Percentiles rank a stretch among this genome's conserved stretches.
Conservation (phyloP, 1,140 invertebrate species). For the Propsilocerus akamusi region DNA sequence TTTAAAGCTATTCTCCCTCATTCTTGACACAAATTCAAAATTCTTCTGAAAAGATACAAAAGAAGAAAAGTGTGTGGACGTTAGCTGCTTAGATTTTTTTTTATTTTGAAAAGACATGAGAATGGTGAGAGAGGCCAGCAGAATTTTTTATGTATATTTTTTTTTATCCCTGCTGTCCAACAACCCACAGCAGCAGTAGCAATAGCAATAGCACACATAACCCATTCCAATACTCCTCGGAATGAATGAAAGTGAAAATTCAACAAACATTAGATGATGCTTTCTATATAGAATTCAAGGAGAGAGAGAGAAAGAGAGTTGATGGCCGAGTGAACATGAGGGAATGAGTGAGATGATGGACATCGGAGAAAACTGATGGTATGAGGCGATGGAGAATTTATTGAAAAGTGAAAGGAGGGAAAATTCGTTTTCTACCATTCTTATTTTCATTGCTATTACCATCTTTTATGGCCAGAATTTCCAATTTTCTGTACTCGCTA, state of each 20-base stretch:
- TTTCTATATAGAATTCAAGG: too few relatives aligned
- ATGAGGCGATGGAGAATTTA: neutral
- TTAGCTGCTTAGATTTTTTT: neutral
- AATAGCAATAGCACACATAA: neutral
- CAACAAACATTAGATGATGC: neutral
- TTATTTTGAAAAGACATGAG: neutral
- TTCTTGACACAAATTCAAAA: neutral
- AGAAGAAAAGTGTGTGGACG: too few relatives aligned
- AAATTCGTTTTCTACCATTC: neutral
- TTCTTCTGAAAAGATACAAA: neutral
- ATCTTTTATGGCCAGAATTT: conserved; percentile 1
- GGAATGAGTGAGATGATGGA: neutral
- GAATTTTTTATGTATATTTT: neutral
- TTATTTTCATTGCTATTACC: conserved; percentile 1
- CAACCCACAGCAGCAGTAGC: neutral
- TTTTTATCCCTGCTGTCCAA: neutral
- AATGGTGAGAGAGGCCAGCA: neutral
- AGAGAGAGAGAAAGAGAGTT: neutral
- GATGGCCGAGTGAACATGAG: neutral
- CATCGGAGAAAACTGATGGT: neutral
- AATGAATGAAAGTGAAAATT: conserved; percentile 3
- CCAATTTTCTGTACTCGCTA: neutral
- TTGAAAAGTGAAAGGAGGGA: conserved; percentile 3
- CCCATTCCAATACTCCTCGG: too few relatives aligned
- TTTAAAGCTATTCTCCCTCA: too few relatives aligned